These are phyloP conservation scores for Epinotia bilunana DNA, from an alignment of 2,888 invertebrate genomes.

Conservation along the genomic window DNA sequence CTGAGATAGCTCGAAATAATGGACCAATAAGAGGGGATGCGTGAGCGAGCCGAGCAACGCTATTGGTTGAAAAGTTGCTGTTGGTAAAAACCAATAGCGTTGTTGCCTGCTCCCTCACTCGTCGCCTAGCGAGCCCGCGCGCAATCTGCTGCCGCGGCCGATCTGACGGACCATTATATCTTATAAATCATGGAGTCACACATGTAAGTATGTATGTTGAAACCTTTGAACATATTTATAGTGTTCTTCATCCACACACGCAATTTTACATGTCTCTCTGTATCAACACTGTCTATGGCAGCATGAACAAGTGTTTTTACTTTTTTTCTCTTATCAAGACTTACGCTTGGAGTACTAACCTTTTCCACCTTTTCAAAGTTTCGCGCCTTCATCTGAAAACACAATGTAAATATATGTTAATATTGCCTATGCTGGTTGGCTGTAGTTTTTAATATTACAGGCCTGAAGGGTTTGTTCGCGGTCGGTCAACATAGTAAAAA, in stretches of 20 bases:
- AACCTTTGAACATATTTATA: not conserved
- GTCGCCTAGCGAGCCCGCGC: too few relatives aligned
- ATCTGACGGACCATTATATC: too few relatives aligned
- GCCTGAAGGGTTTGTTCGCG: too few relatives aligned
- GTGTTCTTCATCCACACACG: not conserved
- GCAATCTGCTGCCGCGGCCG: too few relatives aligned
- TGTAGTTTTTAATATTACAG: not conserved
- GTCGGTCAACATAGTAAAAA: too few relatives aligned
- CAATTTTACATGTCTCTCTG: slow-evolving; percentile 17
- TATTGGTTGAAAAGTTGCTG: too few relatives aligned
- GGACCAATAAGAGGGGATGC: too few relatives aligned
- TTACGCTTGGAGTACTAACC: slow-evolving; percentile 86
- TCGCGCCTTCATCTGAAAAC: slow-evolving; percentile 96
- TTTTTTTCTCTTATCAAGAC: slow-evolving; percentile 49
- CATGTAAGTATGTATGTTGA: not conserved
- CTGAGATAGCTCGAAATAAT: too few relatives aligned
- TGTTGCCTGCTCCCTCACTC: too few relatives aligned
- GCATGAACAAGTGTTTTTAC: slow-evolving; percentile 50
- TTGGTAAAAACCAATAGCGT: too few relatives aligned
- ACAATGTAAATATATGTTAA: slow-evolving; percentile 46
- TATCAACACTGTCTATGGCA: slow-evolving; percentile 23
- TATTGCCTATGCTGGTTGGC: not conserved
- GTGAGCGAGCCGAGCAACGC: too few relatives aligned
- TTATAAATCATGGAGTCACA: not conserved
- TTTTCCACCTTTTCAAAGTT: slow-evolving; percentile 99